Conservation (phyloP, 2,888 invertebrate species). For the Tenthredo scrophulariae region DNA sequence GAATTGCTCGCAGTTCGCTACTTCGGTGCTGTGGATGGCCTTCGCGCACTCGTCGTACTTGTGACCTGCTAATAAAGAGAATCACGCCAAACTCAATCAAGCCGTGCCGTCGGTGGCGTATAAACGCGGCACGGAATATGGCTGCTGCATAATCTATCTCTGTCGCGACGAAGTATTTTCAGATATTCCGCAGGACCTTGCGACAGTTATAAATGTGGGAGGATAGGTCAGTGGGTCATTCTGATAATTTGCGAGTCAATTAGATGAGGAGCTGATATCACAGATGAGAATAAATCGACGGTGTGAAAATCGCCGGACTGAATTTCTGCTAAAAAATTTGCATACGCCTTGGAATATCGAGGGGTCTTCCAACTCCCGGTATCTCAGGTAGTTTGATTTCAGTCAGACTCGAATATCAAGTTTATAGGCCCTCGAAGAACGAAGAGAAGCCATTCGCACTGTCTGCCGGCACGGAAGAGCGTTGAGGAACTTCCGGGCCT, state of each 20-base stretch:
- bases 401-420: constrained; percentile 11
- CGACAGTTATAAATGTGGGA: background rate
- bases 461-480: constrained; percentile 35
- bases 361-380: background rate
- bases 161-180: background rate
- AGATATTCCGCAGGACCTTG: background rate
- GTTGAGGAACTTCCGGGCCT: constrained; percentile 43
- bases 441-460: background rate
- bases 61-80: constrained; percentile 41
- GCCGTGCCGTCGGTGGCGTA: constrained; percentile 11
- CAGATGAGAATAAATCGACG: background rate
- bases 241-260: background rate
- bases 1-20: background rate
- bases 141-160: background rate
- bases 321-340: background rate
- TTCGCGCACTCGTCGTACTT: background rate
- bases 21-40: background rate
- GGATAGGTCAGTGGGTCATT: background rate
- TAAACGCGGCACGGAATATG: background rate
- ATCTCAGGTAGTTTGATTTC: constrained; percentile 1
- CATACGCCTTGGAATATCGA: background rate
- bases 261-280: background rate
- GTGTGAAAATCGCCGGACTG: background rate
- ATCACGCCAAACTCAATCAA: constrained; percentile 46
- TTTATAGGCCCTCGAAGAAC: background rate